These are phyloP conservation scores for Tachysurus vachellii DNA, from an alignment of 2,113 vertebrate species.

Conservation along the genomic window DNA sequence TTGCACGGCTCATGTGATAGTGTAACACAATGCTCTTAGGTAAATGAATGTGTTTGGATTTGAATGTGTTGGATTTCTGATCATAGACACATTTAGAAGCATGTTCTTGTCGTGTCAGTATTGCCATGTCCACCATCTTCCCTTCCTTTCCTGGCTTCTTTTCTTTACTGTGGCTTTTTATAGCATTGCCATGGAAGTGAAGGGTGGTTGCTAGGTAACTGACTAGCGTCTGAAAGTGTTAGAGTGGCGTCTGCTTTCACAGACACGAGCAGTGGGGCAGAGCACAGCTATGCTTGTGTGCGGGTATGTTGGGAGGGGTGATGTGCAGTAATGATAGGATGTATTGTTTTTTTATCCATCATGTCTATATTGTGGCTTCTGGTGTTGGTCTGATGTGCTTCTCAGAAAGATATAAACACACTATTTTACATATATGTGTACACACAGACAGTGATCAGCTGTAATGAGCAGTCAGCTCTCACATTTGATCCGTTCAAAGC, in stretches of 20 bases:
- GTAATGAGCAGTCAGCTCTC: no score
- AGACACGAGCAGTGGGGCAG: slow-evolving; percentile 50
- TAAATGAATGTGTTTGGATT: not conserved
- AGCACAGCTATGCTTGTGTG: slow-evolving; percentile 24
- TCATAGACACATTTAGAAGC: slow-evolving; percentile 22
- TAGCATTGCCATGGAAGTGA: slow-evolving; percentile 74
- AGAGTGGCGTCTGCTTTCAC: slow-evolving; percentile 63
- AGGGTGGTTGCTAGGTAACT: slow-evolving; percentile 74
- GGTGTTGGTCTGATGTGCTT: not conserved
- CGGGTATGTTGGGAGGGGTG: not conserved
- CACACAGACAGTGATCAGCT: no score
- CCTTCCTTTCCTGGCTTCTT: slow-evolving; percentile 45
- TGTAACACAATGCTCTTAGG: not conserved
- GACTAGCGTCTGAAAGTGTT: slow-evolving; percentile 70
- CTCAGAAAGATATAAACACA: not conserved
- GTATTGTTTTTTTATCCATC: not conserved
- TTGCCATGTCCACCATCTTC: slow-evolving; percentile 48
- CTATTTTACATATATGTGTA: no score
- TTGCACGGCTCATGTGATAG: not conserved
- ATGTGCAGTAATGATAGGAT: slow-evolving; percentile 1
- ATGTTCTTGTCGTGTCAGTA: slow-evolving; percentile 46
- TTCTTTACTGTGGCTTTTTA: slow-evolving; percentile 69
- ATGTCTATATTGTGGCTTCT: not conserved
- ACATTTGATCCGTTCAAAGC: no score
- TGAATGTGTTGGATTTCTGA: not conserved